Evolutionary conservation across 2,888 invertebrate species (phyloP), one percentile per base, ranked within the genome.

Genomic region (Megaustenia siamemsis): DNA sequence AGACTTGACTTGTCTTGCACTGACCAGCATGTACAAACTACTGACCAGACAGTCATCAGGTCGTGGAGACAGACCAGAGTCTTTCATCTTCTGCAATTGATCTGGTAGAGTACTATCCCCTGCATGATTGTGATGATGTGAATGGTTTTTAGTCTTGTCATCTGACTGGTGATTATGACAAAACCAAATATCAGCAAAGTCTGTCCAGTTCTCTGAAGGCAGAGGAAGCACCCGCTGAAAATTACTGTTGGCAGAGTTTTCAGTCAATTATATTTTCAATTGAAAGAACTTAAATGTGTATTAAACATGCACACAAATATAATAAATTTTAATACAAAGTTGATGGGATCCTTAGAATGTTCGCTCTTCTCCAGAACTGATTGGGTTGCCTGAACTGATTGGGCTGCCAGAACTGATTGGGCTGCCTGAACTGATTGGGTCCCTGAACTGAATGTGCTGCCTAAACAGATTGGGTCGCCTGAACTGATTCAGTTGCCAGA

Each of bases 141-240:
- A 60, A 35, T 66, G 82, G 24, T 73, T 75, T 12, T 40, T 56
- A n/a, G 53, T 18, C 21, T 68, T 43, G n/a, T 75, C 71, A 68
- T 86, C 76, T 66, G 85, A 21, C 28, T 82, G 87, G 84, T 90
- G 91, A 66, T 89, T 89, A 85, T 92, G 91, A 86, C 92, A 92
- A 86, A 92, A 92, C 92, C 92, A 92, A 86, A 90, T 90, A 82
- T 92, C 92, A 8, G 90, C 90, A 79, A 89, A 88, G 56, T 91
- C 91, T 35, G 90, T 89, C 92, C 92, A 92, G 69, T 91, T 91
- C 68, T 92, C 91, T 32, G 91, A 91, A 24, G 92, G 92, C 38
- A 92, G 86, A 3, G 92, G 91, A 5, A 92, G 88, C 63, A 92
- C 90, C 85, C 91, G 77, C 40, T 85, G 86, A 82, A 91, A 91